phyloP scores from a whole-genome alignment of 1,140 invertebrate genomes.

The Trichonephila inaurata region DNA sequence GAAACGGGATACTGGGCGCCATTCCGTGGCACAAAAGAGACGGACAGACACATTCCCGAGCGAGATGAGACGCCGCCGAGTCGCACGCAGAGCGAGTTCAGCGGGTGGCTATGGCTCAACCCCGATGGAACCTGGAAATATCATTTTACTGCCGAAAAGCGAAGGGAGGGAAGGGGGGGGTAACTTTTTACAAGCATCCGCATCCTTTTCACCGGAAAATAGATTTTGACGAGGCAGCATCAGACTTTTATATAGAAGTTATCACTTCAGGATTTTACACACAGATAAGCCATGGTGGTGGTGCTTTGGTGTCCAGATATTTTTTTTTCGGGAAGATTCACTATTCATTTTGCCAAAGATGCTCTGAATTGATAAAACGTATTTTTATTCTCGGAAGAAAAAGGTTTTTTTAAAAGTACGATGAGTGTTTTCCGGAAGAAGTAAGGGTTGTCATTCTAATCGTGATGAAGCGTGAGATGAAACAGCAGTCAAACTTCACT shows the following conservation, averaged over 20 bases:
- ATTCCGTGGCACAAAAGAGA: not conserved
- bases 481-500: not conserved
- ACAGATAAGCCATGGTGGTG: not conserved
- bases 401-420: not conserved
- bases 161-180: not conserved
- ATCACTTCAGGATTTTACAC: not conserved
- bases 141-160: conserved; percentile 38
- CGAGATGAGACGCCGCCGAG: conserved; percentile 25
- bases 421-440: not conserved
- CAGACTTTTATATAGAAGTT: conserved; percentile 17
- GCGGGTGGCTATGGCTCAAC: conserved; percentile 46
- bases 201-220: conserved; percentile 58
- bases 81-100: conserved; percentile 15
- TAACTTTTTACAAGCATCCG: not conserved
- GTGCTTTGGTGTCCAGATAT: not conserved
- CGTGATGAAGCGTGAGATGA: not conserved
- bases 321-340: not conserved
- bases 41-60: conserved; percentile 48
- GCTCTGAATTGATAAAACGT: not conserved
- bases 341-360: not conserved
- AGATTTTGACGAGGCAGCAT: conserved; percentile 13
- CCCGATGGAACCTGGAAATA: conserved; percentile 38
- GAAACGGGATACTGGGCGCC: conserved; percentile 53
- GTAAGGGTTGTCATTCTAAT: not conserved
- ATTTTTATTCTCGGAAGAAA: not conserved